These are phyloP conservation scores for Pao palembangensis DNA, from an alignment of 2,113 vertebrate genomes.

Conservation along the genomic window DNA sequence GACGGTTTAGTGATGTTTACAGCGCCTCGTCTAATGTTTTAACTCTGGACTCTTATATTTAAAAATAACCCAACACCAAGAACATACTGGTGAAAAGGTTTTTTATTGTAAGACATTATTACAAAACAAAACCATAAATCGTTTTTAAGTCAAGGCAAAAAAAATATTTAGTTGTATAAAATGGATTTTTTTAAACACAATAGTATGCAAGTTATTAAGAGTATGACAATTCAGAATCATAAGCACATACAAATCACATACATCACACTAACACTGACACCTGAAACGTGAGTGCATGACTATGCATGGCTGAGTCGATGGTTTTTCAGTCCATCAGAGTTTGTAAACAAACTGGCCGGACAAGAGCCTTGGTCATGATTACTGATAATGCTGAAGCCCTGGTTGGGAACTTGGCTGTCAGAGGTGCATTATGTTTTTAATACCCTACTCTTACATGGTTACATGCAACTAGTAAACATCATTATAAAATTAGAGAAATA, in stretches of 20 bases:
- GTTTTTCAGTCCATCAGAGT: constrained; percentile 18
- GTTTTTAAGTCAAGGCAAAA: constrained; percentile 23
- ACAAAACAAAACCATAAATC: constrained; percentile 41
- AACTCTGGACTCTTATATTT: background rate
- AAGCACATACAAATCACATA: constrained; percentile 28
- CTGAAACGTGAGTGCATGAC: constrained; percentile 28
- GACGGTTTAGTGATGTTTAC: too few species aligned
- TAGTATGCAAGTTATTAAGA: constrained; percentile 36
- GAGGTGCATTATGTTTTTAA: constrained; percentile 43
- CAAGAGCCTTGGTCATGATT: constrained; percentile 24
- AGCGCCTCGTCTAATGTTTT: background rate
- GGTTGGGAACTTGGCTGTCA: constrained; percentile 33
- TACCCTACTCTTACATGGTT: constrained; percentile 45
- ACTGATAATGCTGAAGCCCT: constrained; percentile 40
- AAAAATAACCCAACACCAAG: background rate
- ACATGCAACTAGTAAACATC: constrained; percentile 17
- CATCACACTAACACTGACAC: constrained; percentile 39
- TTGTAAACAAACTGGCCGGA: constrained; percentile 44
- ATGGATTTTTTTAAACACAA: constrained; percentile 18
- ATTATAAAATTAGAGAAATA: constrained; percentile 28
- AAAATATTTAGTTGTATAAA: constrained; percentile 59
- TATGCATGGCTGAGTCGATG: constrained; percentile 16
- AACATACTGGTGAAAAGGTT: constrained; percentile 28
- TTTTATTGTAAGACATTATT: constrained; percentile 69
- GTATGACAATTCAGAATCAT: constrained; percentile 34